phyloP scores from a whole-genome alignment of 2,888 invertebrate species.

The Leptinotarsa tumamoca region DNA sequence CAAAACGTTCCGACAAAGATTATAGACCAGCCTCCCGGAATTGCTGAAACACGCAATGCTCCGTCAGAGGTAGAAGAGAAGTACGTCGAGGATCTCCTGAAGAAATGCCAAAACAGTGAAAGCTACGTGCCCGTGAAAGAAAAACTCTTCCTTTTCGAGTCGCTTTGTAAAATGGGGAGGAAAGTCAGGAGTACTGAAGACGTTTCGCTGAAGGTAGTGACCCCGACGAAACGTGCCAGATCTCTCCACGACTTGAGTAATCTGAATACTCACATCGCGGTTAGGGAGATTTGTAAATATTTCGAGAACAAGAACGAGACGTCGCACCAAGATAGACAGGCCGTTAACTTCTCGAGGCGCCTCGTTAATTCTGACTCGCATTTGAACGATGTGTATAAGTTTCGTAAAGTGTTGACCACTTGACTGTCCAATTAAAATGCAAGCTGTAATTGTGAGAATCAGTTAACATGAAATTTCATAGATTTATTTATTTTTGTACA shows the following conservation, averaged over 20 bases:
- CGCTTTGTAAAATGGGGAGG: constrained; percentile 73
- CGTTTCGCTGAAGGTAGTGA: constrained; percentile 65
- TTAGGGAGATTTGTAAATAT: constrained; percentile 78
- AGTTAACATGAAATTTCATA: constrained; percentile 2
- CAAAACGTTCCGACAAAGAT: constrained; percentile 2
- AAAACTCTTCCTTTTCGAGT: constrained; percentile 78
- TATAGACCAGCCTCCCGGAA: background rate
- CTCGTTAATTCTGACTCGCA: constrained; percentile 41
- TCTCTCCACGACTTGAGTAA: constrained; percentile 75
- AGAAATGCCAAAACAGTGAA: constrained; percentile 71
- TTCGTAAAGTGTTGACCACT: constrained; percentile 42
- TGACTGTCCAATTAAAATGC: constrained; percentile 25
- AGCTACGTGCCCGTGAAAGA: constrained; percentile 79
- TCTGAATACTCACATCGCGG: constrained; percentile 66
- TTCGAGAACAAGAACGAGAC: constrained; percentile 71
- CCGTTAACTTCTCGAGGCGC: constrained; percentile 27
- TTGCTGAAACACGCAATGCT: constrained; percentile 12
- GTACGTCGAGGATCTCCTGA: constrained; percentile 68
- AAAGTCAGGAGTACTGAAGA: constrained; percentile 76
- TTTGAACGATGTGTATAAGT: constrained; percentile 41
- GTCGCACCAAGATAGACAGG: constrained; percentile 31
- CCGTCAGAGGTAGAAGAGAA: constrained; percentile 58
- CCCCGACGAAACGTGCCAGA: constrained; percentile 71
- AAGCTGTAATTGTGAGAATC: constrained; percentile 13
- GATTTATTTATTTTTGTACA: constrained; percentile 21